Conservation (phyloP, 2,113 vertebrate species). For the Gnathonemus longibarbis region DNA sequence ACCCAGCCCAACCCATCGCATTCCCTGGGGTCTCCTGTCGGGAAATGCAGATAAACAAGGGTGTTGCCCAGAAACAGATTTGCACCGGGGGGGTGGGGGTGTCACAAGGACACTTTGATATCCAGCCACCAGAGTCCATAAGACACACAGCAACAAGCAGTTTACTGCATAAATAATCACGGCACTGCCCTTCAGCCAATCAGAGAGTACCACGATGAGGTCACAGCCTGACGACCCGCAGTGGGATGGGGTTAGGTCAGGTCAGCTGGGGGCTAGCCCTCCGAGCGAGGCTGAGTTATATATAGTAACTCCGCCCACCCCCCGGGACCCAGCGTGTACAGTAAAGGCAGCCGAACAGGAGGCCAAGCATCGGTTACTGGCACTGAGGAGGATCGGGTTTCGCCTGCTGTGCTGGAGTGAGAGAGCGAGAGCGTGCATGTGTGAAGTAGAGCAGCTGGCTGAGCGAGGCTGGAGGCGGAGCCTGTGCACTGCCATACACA, state of each 20-base stretch:
- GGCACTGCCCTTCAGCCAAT: neutral
- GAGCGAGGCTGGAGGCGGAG: neutral
- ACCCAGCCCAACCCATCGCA: neutral
- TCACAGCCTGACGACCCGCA: neutral
- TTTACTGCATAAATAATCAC: neutral
- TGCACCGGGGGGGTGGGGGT: neutral
- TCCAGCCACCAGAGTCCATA: neutral
- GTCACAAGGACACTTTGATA: neutral
- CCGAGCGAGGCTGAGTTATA: neutral
- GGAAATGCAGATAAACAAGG: slow-evolving; percentile 1
- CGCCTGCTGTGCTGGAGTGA: neutral
- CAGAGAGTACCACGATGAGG: neutral
- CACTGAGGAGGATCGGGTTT: neutral
- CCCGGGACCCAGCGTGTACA: neutral
- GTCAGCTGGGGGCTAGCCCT: neutral
- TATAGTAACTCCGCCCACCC: neutral
- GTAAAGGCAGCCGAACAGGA: neutral
- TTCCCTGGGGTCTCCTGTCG: neutral
- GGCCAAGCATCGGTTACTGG: neutral
- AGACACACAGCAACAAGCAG: neutral
- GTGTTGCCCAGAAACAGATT: neutral
- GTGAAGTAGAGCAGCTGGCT: neutral
- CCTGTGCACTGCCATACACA: neutral
- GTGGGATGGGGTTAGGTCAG: neutral
- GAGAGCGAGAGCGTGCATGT: neutral